Evolutionary conservation across 2,113 vertebrate species (phyloP), one percentile per base, ranked within the genome.

Genomic region (Cacatua alba): DNA sequence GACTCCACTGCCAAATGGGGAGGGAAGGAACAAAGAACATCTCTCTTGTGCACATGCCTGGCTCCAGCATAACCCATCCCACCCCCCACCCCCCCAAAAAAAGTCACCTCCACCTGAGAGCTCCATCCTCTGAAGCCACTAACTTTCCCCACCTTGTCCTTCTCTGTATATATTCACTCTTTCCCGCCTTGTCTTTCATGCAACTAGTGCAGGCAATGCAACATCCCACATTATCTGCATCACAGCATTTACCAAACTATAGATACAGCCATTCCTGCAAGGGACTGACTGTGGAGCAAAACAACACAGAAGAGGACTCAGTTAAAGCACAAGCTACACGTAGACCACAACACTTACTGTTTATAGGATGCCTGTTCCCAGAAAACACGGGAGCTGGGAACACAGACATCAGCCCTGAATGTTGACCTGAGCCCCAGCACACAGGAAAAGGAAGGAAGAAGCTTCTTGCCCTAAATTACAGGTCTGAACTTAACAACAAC

Each of bases 71-170:
- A 59, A 59, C 33, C 48, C 13, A n/a, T 11, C 44, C 18, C 37
- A 0, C 0, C 7, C 7, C 7, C 6, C 24, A 16, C 10, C 14
- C 21, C 19, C 26, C 11, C 5, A 1, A 1, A 13, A 63, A 82
- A 70, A 19, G 10, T 35, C 39, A 62, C 86, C 15, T 62, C 24
- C 48, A 51, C 25, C n/a, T 10, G 15, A 23, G 6, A 41, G 26
- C 15, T 55, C n/a, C 2, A 1, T 43, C 21, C 16, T 72, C 28
- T 41, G n/a, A 88, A 92, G 44, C 6, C 48, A 37, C 26, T 44
- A 13, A 18, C 19, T 86, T 65, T 28, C 37, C 43, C 23, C n/a
- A 20, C 4, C 1, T 10, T 69, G 10, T 26, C 24, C 31, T 33
- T 41, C 43, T 15, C 0, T 6, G 19, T 33, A 60, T 10, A 13